Percentiles rank a stretch among this genome's conserved stretches.
These are phyloP conservation scores for Pilophorus perplexus DNA, from an alignment of 2,888 invertebrate genomes.

Conservation along the genomic window DNA sequence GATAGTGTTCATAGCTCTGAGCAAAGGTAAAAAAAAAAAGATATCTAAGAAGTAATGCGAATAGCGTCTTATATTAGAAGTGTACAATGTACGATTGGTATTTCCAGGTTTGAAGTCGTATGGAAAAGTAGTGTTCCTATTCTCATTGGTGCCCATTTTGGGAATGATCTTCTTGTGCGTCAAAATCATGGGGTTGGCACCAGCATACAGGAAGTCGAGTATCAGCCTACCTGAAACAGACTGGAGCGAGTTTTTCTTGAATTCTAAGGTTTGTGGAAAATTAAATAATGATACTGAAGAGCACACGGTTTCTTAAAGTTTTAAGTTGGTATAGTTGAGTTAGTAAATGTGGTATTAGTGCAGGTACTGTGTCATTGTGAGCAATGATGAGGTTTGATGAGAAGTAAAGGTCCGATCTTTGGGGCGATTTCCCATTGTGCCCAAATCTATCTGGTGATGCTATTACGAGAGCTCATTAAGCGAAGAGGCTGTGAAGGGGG, in stretches of 20 bases:
- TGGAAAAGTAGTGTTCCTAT: slow-evolving; percentile 77
- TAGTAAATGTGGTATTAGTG: too few relatives aligned
- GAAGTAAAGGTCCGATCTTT: too few relatives aligned
- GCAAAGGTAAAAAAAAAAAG: slow-evolving; percentile 62
- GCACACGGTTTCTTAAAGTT: too few relatives aligned
- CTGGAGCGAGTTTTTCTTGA: slow-evolving; percentile 81
- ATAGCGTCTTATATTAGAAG: neutral
- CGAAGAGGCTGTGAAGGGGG: too few relatives aligned
- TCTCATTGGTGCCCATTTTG: slow-evolving; percentile 74
- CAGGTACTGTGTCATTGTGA: too few relatives aligned
- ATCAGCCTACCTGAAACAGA: slow-evolving; percentile 75
- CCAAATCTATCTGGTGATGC: too few relatives aligned
- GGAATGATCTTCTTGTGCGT: slow-evolving; percentile 71
- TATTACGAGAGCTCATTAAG: too few relatives aligned
- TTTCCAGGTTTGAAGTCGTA: slow-evolving; percentile 69
- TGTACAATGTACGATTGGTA: neutral
- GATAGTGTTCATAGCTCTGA: slow-evolving; percentile 80
- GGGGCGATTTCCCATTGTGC: too few relatives aligned
- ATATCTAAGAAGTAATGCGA: neutral
- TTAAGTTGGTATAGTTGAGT: too few relatives aligned
- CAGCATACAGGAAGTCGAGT: slow-evolving; percentile 55
- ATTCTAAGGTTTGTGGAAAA: slow-evolving; percentile 62
- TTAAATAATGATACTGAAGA: slow-evolving; percentile 48
- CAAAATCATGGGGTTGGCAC: slow-evolving; percentile 71
- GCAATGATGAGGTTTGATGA: too few relatives aligned